Evolutionary conservation across 2,797 vertebrate species (phyloP), one percentile per base, ranked within the genome.

Genomic region (Karalla daura): DNA sequence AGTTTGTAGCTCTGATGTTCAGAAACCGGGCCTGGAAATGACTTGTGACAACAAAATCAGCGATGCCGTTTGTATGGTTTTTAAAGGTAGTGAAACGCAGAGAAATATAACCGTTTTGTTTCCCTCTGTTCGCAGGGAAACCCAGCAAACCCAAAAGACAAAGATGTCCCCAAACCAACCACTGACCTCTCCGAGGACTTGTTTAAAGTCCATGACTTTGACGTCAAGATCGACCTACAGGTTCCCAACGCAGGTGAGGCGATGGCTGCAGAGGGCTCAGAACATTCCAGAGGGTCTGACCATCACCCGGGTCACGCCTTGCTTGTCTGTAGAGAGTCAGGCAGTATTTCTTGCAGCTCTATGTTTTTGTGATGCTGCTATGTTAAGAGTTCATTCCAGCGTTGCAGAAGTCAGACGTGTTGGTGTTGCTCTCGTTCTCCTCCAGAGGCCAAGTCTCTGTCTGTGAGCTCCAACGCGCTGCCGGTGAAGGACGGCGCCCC

Each of bases 161-260:
- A 98, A 93, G 98, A 99, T 64, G 67, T 91, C 82, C 94, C 95
- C 78, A 99, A 98, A 90, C 93, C 95, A 79, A 95, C 91, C 91
- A 98, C 94, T 74, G 98, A 99, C 90, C 97, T 99, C 90, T 99
- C 98, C 7, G 98, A 99, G 91, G 98, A 99, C 82, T 93, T 99
- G 70, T 99, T 99, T 86, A 99, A 99, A 96, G 98, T 98, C 72
- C 98, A 99, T 8, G 98, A 99, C 83, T 99, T 99, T 58, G 98
- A 99, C 72, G 97, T 99, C 56, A 99, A 99, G 90, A 99, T 99
- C 74, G 98, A 99, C 91, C 93, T 99, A 51, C 98, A 99, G 89
- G 98, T 99, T 91, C 98, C 98, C 52, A 99, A 95, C 73, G 97
- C 98, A 94, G 98, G 98, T 99, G 72, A 70, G 93, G 76, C 27